Conservation (phyloP, 2,888 invertebrate genomes). For the Hemistola chrysoprasaria region DNA sequence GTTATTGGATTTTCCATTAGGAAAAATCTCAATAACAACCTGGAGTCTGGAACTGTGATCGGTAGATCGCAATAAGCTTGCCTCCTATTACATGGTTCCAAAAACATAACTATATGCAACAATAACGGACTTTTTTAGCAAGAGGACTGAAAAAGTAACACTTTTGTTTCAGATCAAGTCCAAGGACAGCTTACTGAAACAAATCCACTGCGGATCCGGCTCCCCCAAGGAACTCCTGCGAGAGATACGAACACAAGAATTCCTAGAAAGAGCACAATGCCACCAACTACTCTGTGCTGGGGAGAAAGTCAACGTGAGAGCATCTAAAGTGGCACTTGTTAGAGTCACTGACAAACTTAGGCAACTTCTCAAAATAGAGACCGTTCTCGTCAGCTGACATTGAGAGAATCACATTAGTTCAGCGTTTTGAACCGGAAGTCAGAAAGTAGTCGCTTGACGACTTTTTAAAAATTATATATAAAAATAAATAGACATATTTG, state of each 20-base stretch:
- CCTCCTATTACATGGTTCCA: too few species aligned
- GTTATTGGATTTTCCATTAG: too few species aligned
- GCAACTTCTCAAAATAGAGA: slow-evolving; percentile 91
- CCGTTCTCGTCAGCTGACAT: slow-evolving; percentile 86
- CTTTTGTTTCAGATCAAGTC: slow-evolving; percentile 87
- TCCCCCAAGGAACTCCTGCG: slow-evolving; percentile 77
- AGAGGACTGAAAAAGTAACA: too few species aligned
- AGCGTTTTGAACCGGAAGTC: not conserved
- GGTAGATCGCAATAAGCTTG: too few species aligned
- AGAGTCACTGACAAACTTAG: slow-evolving; percentile 92
- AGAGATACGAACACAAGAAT: slow-evolving; percentile 90
- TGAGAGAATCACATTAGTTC: slow-evolving; percentile 23
- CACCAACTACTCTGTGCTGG: slow-evolving; percentile 90
- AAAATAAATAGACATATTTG: too few species aligned
- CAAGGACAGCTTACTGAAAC: slow-evolving; percentile 89
- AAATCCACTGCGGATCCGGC: slow-evolving; percentile 84
- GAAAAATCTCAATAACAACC: too few species aligned
- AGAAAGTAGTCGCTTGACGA: not conserved
- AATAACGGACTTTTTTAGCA: too few species aligned
- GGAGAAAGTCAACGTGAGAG: slow-evolving; percentile 90
- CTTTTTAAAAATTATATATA: too few species aligned
- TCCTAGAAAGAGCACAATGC: slow-evolving; percentile 90
- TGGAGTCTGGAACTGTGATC: too few species aligned
- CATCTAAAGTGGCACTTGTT: slow-evolving; percentile 91
- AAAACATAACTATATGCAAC: too few species aligned